Evolutionary conservation across 2,113 vertebrate species (phyloP).

Genomic region (Morone chrysops): DNA sequence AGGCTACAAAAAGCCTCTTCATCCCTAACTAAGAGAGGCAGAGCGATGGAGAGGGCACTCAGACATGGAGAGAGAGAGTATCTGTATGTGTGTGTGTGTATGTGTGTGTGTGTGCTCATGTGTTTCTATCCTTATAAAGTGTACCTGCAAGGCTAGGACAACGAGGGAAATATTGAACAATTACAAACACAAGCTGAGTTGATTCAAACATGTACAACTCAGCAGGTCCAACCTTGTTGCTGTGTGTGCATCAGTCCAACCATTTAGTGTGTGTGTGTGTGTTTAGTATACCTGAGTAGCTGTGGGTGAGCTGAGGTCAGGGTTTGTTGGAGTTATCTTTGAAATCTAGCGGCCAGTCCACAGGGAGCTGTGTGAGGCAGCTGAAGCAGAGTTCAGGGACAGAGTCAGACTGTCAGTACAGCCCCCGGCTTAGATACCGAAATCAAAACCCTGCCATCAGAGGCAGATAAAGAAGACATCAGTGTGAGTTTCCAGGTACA

Average conservation of each 20-base stretch:
- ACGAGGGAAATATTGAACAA: neutral
- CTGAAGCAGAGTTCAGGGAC: constrained; percentile 53
- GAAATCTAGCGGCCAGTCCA: constrained; percentile 43
- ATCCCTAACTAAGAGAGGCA: constrained; percentile 57
- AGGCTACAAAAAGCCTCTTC: constrained; percentile 68
- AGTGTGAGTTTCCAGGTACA: neutral
- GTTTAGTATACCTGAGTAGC: constrained; percentile 10
- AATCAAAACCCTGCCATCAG: constrained; percentile 46
- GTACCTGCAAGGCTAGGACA: neutral
- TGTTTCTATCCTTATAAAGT: constrained; percentile 10
- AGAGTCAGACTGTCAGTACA: constrained; percentile 32
- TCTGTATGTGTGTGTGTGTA: neutral
- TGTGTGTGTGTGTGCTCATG: neutral
- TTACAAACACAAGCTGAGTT: constrained; percentile 11
- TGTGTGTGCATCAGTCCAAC: neutral
- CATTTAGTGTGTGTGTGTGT: neutral
- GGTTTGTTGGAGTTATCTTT: constrained; percentile 46
- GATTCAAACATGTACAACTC: neutral
- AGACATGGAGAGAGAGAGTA: neutral
- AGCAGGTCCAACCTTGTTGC: neutral
- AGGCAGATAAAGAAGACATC: constrained; percentile 29
- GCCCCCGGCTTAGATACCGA: constrained; percentile 20
- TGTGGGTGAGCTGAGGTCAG: constrained; percentile 43
- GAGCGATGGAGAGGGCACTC: constrained; percentile 51
- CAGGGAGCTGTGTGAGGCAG: constrained; percentile 44